phyloP scores from a whole-genome alignment of 2,113 vertebrate genomes.

The Anser cygnoides region DNA sequence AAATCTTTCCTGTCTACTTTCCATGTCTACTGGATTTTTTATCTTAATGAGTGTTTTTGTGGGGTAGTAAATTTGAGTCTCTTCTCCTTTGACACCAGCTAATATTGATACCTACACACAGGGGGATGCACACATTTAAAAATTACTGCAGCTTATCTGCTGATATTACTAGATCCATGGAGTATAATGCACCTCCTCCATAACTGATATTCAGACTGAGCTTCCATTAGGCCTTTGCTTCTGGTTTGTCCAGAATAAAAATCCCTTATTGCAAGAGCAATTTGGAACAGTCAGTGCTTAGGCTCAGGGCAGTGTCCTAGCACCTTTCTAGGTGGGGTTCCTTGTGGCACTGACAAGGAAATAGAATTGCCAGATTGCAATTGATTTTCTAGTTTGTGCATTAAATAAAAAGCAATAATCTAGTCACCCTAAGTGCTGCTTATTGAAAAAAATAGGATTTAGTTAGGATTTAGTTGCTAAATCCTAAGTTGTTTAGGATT shows the following conservation, averaged over 20 bases:
- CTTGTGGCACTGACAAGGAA: neutral
- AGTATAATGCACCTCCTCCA: neutral
- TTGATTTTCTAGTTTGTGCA: neutral
- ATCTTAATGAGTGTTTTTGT: neutral
- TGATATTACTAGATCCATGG: neutral
- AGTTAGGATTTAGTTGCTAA: neutral
- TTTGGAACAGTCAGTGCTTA: neutral
- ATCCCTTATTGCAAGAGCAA: fast-evolving
- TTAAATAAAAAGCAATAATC: neutral
- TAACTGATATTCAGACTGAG: neutral
- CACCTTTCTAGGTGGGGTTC: neutral
- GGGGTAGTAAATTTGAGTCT: neutral
- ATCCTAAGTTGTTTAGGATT: neutral
- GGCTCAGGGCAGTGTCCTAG: neutral
- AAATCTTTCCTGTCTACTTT: neutral
- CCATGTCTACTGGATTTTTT: neutral
- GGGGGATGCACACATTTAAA: neutral
- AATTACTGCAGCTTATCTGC: neutral
- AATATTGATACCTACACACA: fast-evolving
- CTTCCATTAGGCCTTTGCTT: neutral
- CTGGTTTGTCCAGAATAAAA: neutral
- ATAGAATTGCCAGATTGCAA: neutral
- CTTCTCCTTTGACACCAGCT: neutral
- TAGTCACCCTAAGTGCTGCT: neutral
- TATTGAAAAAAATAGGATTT: neutral